Conservation (phyloP, 2,797 vertebrate genomes). For the Silurus aristotelis region DNA sequence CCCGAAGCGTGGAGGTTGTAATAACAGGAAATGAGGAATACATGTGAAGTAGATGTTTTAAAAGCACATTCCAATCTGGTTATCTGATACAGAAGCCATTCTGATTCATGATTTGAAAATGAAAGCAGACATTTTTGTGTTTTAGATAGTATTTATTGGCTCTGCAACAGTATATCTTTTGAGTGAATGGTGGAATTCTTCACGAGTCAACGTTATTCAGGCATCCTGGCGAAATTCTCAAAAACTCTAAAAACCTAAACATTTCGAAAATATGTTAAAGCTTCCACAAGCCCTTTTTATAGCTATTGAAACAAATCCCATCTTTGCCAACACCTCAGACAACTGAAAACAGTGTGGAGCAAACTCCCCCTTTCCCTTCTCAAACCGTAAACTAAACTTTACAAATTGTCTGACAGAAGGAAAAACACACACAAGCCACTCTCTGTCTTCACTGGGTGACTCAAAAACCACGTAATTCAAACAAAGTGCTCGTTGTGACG, state of each 20-base stretch:
- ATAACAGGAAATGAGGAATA: too few relatives aligned
- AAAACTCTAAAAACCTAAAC: not conserved
- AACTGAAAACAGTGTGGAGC: conserved; percentile 55
- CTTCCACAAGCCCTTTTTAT: not conserved
- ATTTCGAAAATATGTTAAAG: not conserved
- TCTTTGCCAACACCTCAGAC: conserved; percentile 53
- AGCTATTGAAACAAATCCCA: not conserved
- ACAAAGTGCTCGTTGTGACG: conserved; percentile 67
- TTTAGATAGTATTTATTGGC: not conserved
- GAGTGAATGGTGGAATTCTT: not conserved
- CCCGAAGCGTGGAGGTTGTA: too few relatives aligned
- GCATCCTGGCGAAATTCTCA: too few relatives aligned
- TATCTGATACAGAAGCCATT: not conserved
- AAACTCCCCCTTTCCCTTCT: conserved; percentile 44
- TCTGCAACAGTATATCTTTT: not conserved
- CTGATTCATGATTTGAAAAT: not conserved
- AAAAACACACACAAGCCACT: conserved; percentile 41
- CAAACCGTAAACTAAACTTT: conserved; percentile 56
- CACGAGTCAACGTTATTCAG: not conserved
- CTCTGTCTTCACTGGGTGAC: conserved; percentile 34
- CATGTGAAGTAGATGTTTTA: too few relatives aligned
- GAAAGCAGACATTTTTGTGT: not conserved
- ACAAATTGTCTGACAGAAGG: conserved; percentile 67
- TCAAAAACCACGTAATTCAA: conserved; percentile 69
- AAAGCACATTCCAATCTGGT: too few relatives aligned